These are phyloP conservation scores for Rhodeus uyekii DNA, from an alignment of 2,797 vertebrate species.

Conservation along the genomic window DNA sequence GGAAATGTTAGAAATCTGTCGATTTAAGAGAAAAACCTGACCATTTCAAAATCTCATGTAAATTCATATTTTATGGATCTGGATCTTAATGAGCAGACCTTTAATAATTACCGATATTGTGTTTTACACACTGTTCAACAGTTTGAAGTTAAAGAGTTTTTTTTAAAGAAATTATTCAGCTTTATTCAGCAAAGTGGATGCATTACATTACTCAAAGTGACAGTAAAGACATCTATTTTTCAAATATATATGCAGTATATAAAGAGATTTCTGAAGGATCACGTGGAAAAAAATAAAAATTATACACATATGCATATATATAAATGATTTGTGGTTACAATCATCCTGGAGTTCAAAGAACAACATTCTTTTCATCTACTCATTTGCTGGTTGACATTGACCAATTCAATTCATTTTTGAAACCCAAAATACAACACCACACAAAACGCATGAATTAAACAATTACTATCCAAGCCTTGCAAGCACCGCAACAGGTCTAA, in stretches of 20 bases:
- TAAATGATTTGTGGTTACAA: no score
- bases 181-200: background rate
- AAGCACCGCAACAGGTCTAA: slow-evolving; percentile 49
- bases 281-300: no score
- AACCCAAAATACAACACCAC: background rate
- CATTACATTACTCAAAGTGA: background rate
- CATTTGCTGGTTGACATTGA: background rate
- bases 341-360: no score
- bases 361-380: background rate
- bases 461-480: slow-evolving; percentile 7
- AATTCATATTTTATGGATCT: background rate
- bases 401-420: background rate
- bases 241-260: background rate
- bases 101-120: background rate
- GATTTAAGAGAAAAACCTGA: background rate
- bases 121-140: background rate
- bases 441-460: slow-evolving; percentile 1
- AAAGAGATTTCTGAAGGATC: background rate
- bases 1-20: background rate
- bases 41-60: background rate
- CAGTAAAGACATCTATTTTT: background rate
- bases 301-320: no score
- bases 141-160: background rate
- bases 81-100: background rate
- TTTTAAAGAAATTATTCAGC: background rate